Conservation (phyloP, 2,113 vertebrate species). For the Poeciliopsis prolifica region DNA sequence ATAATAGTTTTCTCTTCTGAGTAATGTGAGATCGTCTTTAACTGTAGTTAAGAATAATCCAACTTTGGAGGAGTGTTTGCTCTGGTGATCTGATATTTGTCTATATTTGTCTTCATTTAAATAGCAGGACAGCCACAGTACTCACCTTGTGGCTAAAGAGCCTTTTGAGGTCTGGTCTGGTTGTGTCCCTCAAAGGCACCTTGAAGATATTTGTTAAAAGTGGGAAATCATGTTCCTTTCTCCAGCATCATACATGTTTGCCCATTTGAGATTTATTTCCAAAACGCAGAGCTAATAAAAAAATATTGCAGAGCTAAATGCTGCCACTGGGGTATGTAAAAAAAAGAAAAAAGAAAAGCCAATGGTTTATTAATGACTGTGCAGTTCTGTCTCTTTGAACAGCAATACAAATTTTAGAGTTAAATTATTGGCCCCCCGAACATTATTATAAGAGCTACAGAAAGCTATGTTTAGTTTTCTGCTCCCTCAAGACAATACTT, state of each 20-base stretch:
- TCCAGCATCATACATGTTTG: constrained; percentile 16
- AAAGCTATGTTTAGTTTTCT: constrained; percentile 49
- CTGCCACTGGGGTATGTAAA: constrained; percentile 10
- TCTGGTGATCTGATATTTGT: neutral
- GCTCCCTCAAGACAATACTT: constrained; percentile 41
- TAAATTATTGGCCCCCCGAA: constrained; percentile 48
- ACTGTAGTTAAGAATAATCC: neutral
- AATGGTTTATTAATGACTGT: constrained; percentile 31
- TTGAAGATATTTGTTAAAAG: constrained; percentile 6
- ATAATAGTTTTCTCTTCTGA: neutral
- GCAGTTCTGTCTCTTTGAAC: constrained; percentile 35
- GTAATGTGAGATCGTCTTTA: neutral
- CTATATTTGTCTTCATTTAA: neutral
- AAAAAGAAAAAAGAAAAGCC: constrained; percentile 26
- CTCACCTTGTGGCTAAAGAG: neutral
- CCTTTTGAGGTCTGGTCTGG: neutral
- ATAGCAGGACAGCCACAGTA: neutral
- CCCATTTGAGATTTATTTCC: constrained; percentile 16
- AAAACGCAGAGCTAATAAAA: constrained; percentile 34
- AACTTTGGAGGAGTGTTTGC: neutral
- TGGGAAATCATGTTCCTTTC: constrained; percentile 1
- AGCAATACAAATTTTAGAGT: constrained; percentile 39
- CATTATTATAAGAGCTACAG: constrained; percentile 55
- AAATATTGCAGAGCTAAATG: constrained; percentile 20
- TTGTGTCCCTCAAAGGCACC: constrained; percentile 36